phyloP scores from a whole-genome alignment of 1,140 invertebrate species.

The Pseudachorutes palmiensis region DNA sequence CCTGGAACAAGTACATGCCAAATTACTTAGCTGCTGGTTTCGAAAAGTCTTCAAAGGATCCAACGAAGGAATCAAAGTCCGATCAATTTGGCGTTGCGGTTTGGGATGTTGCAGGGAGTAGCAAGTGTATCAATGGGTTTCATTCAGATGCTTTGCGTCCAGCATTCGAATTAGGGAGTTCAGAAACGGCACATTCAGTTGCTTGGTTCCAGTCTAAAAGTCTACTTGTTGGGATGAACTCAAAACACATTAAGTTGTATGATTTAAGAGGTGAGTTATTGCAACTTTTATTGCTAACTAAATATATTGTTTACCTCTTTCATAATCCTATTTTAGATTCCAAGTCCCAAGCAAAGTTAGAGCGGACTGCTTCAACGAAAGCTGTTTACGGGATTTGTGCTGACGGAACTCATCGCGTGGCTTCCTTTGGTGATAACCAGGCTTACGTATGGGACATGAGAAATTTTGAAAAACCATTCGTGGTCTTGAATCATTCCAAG shows the following conservation, averaged over 20 bases:
- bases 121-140: conserved; percentile 28
- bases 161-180: conserved; percentile 59
- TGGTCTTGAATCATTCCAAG: conserved; percentile 60
- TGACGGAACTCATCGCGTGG: conserved; percentile 68
- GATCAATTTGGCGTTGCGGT: conserved; percentile 35
- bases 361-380: conserved; percentile 64
- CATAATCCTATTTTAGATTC: background rate
- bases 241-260: conserved; percentile 80
- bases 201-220: conserved; percentile 72
- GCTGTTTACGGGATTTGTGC: conserved; percentile 70
- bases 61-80: too few species aligned
- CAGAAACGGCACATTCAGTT: conserved; percentile 73
- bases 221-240: conserved; percentile 76
- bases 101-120: conserved; percentile 35
- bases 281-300: too few species aligned
- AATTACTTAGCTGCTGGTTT: conserved; percentile 75
- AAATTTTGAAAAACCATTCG: conserved; percentile 74
- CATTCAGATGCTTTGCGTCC: conserved; percentile 44
- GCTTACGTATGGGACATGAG: conserved; percentile 80
- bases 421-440: conserved; percentile 70
- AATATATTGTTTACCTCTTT: background rate
- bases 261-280: conserved; percentile 75
- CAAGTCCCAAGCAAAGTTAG: conserved; percentile 53
- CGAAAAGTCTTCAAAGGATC: too few species aligned
- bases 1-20: conserved; percentile 77